phyloP scores from a whole-genome alignment of 1,140 invertebrate genomes.

The Apocrypta bakeri region DNA sequence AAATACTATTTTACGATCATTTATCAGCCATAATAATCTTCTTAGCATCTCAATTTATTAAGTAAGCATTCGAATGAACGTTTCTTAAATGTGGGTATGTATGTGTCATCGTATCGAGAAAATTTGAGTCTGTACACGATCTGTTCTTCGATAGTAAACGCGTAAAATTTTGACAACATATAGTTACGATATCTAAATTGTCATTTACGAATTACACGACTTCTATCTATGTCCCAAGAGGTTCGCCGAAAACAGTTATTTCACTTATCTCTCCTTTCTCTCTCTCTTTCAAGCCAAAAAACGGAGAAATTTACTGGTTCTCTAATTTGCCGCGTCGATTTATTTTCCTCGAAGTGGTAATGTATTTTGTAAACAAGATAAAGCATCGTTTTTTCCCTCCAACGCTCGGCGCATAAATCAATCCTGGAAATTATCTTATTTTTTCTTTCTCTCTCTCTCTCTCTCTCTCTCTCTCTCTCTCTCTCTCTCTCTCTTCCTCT shows the following conservation, averaged over 20 bases:
- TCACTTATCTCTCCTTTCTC: neutral
- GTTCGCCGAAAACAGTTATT: constrained; percentile 35
- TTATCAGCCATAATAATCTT: neutral
- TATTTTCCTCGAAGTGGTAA: neutral
- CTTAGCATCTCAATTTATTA: neutral
- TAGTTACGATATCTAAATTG: constrained; percentile 47
- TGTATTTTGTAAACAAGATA: constrained; percentile 20
- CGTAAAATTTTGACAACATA: constrained; percentile 20
- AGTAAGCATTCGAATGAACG: neutral
- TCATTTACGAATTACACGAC: constrained; percentile 34
- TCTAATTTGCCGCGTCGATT: constrained; percentile 14
- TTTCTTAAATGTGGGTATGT: neutral
- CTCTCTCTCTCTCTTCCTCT: neutral
- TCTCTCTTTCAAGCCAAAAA: constrained; percentile 6
- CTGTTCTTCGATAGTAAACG: constrained; percentile 31
- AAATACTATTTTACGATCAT: neutral
- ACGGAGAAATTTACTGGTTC: constrained; percentile 20
- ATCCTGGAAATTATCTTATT: neutral
- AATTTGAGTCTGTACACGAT: constrained; percentile 12
- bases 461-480: neutral
- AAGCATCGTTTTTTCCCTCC: neutral
- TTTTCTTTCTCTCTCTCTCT: neutral
- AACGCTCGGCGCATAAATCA: too few relatives aligned
- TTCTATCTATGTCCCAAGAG: constrained; percentile 12
- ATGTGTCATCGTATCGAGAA: neutral